Base-by-base conservation (phyloP, 92 coral and sea anemone genomes). In the Meandrina meandrites region DNA sequence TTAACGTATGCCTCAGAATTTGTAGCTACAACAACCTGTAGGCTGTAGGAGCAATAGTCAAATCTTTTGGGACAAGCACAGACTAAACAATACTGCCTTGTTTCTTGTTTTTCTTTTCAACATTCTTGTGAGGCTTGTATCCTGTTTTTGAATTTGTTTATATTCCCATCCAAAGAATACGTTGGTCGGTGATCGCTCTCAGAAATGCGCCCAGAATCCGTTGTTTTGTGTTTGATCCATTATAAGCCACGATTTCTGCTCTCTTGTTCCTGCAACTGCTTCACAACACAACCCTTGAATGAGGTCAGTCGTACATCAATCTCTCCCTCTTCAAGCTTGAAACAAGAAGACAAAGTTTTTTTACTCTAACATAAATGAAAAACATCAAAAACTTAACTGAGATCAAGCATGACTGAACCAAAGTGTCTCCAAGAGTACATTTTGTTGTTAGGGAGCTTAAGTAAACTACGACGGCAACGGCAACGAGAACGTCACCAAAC, bases 261-360 rank as follows among this genome's bases (percentile, higher is more conserved):
- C 86, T 92, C 97, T 66, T 86, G 87, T 28, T 87, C 89, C 47
- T 91, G 90, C 12, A 94, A 36, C 62, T 94, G 93, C 85, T 88
- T 89, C 36, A 90, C 93, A 15, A 94, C 97, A 84, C 97, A 94
- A 27, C 97, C 97, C 85, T 92, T 92, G 79, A 92, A 94, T 32
- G 97, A 94, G 74, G 84, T 87, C 28, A 92, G 86, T 13, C 97
- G 87, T 51, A 94, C 94, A 86, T 94, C 97, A 27, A 94, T 94
- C 83, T 94, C 97, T 54, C 97, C 97, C 82, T 92, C 93, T 54
- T 94, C 97, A 58, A 94, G 88, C 97, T 94, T 53, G 1, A 82
- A 35, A 74, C 76, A 31, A 54, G 40, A 66, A 66, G 4, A 22
- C 10, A 62, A 7, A 24, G 54, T 50, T 50, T 50, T 50, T 40